Evolutionary conservation across 2,797 vertebrate species (phyloP).

Genomic region (Pseudomugil tenellus): DNA sequence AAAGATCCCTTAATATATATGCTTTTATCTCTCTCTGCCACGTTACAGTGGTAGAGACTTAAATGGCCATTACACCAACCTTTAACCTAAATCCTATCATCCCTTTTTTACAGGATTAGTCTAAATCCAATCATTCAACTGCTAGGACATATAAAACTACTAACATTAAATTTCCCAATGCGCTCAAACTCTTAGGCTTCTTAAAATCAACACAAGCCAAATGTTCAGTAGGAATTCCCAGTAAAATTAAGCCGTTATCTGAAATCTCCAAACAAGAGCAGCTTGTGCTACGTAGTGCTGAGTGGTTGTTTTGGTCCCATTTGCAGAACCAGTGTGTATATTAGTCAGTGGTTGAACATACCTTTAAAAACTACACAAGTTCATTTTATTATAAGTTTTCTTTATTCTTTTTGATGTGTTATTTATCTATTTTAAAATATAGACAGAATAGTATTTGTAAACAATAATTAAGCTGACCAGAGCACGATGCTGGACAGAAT

Average conservation of each 20-base stretch:
- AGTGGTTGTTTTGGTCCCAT: conserved; percentile 16
- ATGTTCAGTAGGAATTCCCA: conserved; percentile 28
- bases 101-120: conserved; percentile 48
- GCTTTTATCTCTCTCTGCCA: background rate
- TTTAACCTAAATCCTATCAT: conserved; percentile 49
- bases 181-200: conserved; percentile 12
- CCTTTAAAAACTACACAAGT: background rate
- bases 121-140: conserved; percentile 53
- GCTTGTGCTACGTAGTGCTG: conserved; percentile 19
- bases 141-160: conserved; percentile 37
- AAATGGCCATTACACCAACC: conserved; percentile 34
- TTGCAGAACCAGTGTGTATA: conserved; percentile 15
- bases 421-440: background rate
- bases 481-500: background rate
- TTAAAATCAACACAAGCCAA: conserved; percentile 24
- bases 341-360: conserved; percentile 2
- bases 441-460: background rate
- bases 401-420: background rate
- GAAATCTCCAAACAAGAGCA: conserved; percentile 18
- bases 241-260: conserved; percentile 31
- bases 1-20: conserved; percentile 27
- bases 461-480: background rate
- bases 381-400: background rate
- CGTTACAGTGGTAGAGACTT: background rate
- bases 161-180: conserved; percentile 28